A percentile compares a stretch with the other conserved stretches of the same genome.
phyloP scores from a whole-genome alignment of 2,888 invertebrate genomes.

The Byasa hedistus region DNA sequence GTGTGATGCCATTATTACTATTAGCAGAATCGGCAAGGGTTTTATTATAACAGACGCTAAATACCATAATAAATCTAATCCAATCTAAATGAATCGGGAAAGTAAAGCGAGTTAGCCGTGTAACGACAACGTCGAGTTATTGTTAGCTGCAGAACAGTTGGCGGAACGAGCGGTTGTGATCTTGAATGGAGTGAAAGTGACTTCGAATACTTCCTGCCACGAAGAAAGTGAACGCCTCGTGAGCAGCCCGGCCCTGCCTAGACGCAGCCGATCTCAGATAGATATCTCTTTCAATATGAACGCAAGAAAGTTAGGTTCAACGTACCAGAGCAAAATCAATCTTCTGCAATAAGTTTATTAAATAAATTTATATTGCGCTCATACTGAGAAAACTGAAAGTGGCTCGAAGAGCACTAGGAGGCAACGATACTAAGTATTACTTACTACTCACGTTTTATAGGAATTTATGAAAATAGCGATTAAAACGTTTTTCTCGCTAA shows the following conservation, averaged over 20 bases:
- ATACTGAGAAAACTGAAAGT: too few species aligned
- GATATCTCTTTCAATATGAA: slow-evolving; percentile 53
- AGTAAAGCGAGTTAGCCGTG: slow-evolving; percentile 10
- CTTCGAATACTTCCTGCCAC: slow-evolving; percentile 68
- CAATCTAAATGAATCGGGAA: slow-evolving; percentile 13
- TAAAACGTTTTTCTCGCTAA: too few species aligned
- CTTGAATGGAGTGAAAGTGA: slow-evolving; percentile 78
- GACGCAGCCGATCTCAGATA: slow-evolving; percentile 44
- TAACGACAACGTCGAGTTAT: slow-evolving; percentile 52
- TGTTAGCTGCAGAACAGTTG: slow-evolving; percentile 49
- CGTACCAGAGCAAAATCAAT: slow-evolving; percentile 29
- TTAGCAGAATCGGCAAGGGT: too few species aligned
- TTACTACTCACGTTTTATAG: too few species aligned
- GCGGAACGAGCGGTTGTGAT: slow-evolving; percentile 62
- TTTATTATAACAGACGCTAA: not conserved
- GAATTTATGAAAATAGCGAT: too few species aligned
- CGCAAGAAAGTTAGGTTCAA: slow-evolving; percentile 49
- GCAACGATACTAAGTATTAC: too few species aligned
- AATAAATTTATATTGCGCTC: not conserved
- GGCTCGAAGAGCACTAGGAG: too few species aligned
- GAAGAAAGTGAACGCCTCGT: slow-evolving; percentile 69
- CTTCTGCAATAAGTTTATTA: slow-evolving; percentile 1
- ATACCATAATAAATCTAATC: slow-evolving; percentile 5
- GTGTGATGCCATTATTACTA: too few species aligned
- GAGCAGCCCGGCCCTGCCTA: slow-evolving; percentile 46